These are phyloP conservation scores for Parapsyche elsis DNA, from an alignment of 1,140 invertebrate genomes.

Conservation along the genomic window DNA sequence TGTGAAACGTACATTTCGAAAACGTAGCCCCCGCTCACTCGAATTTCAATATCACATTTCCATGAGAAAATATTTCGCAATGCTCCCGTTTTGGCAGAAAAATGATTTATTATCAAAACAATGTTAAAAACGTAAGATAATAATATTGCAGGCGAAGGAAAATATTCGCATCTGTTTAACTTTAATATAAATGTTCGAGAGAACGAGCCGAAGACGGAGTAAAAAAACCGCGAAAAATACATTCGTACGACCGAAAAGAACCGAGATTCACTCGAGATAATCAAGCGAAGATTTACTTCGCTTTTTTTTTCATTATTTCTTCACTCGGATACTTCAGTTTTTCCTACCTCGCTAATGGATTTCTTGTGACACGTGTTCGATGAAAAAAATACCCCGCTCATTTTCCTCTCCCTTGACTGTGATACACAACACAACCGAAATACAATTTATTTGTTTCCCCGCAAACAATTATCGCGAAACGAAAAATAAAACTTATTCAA, in stretches of 20 bases:
- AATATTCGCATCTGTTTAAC: conserved; percentile 22
- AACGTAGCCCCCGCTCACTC: not conserved
- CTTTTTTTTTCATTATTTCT: not conserved
- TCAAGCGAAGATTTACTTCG: conserved; percentile 3
- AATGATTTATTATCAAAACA: conserved; percentile 34
- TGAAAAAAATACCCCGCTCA: not conserved
- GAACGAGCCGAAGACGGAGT: not conserved
- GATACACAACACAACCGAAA: too few relatives aligned
- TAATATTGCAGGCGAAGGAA: not conserved
- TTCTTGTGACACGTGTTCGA: conserved; percentile 9
- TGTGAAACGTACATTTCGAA: conserved; percentile 10
- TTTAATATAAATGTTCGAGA: conserved; percentile 17
- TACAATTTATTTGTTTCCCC: too few relatives aligned
- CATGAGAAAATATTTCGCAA: conserved; percentile 15
- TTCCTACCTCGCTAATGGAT: conserved; percentile 2
- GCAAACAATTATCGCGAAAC: too few relatives aligned
- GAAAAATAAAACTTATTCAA: too few relatives aligned
- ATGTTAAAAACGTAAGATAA: conserved; percentile 29
- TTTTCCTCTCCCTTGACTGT: not conserved
- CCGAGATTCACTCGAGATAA: conserved; percentile 1
- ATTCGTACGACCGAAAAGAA: too few relatives aligned
- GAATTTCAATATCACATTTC: conserved; percentile 15
- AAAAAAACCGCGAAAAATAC: not conserved
- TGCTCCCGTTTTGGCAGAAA: conserved; percentile 26
- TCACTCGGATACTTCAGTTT: not conserved